These are phyloP conservation scores for Chironomus tepperi DNA, from an alignment of 1,140 invertebrate genomes.

Conservation along the genomic window DNA sequence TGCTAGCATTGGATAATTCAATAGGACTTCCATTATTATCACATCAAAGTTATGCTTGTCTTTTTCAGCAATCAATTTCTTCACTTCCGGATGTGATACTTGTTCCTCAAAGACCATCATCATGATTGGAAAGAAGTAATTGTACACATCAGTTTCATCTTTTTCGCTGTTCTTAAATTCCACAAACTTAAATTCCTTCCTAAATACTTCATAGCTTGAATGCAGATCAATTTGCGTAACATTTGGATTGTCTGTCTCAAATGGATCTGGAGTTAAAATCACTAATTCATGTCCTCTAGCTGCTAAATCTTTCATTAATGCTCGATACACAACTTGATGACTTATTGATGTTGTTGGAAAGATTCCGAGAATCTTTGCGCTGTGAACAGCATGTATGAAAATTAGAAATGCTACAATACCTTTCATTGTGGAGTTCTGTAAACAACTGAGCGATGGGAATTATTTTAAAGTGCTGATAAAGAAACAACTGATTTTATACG, in stretches of 20 bases:
- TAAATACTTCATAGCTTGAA: neutral
- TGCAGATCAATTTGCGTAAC: neutral
- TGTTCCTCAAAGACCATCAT: neutral
- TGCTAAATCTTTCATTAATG: conserved; percentile 41
- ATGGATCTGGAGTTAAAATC: conserved; percentile 37
- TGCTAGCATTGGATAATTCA: neutral
- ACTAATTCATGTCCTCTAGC: conserved; percentile 44
- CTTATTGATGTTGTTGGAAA: conserved; percentile 41
- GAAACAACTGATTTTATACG: too few relatives aligned
- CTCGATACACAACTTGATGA: conserved; percentile 42
- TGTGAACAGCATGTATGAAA: neutral
- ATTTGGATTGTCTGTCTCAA: neutral
- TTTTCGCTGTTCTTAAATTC: neutral
- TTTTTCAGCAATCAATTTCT: neutral
- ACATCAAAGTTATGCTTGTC: neutral
- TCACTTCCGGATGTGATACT: neutral
- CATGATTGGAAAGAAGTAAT: neutral
- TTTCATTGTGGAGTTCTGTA: too few relatives aligned
- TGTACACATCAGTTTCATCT: neutral
- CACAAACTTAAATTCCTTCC: neutral
- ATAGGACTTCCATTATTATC: neutral
- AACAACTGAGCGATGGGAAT: too few relatives aligned
- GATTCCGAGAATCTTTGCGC: conserved; percentile 37
- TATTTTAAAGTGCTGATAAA: too few relatives aligned
- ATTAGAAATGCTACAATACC: neutral